Evolutionary conservation across 2,888 invertebrate species (phyloP).

Genomic region (Archips xylosteana): DNA sequence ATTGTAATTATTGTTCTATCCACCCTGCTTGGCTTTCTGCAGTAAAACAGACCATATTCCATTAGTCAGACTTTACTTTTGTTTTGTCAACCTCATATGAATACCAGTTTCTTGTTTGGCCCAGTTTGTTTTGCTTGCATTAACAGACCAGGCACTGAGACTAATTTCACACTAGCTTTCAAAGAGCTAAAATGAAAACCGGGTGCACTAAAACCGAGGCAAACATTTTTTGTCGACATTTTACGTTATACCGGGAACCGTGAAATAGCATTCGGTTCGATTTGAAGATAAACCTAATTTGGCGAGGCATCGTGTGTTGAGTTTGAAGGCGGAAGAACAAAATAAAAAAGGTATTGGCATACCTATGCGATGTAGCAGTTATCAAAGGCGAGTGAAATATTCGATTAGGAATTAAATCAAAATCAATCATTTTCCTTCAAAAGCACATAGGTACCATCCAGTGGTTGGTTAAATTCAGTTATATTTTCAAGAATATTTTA

Average conservation of each 20-base stretch:
- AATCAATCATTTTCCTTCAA: not conserved
- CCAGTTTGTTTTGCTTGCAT: constrained; percentile 53
- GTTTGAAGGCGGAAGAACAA: not conserved
- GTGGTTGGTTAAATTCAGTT: too few species aligned
- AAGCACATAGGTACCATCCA: not conserved
- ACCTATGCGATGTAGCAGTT: not conserved
- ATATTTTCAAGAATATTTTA: too few species aligned
- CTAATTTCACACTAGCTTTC: constrained; percentile 66
- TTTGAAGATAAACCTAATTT: constrained; percentile 8
- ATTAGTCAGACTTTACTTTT: constrained; percentile 18
- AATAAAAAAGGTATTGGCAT: not conserved
- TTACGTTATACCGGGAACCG: constrained; percentile 47
- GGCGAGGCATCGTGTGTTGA: constrained; percentile 5
- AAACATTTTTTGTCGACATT: constrained; percentile 49
- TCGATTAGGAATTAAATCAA: not conserved
- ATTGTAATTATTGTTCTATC: too few species aligned
- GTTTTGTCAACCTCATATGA: constrained; percentile 22
- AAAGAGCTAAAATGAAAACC: constrained; percentile 61
- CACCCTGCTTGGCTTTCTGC: not conserved
- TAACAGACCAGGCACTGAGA: constrained; percentile 35
- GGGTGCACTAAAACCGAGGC: constrained; percentile 47
- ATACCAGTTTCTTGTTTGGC: constrained; percentile 44
- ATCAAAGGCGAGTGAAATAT: not conserved
- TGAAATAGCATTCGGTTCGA: constrained; percentile 45
- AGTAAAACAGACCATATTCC: constrained; percentile 14